Base-by-base conservation (phyloP, 2,888 invertebrate species). In the Gerris lacustris region DNA sequence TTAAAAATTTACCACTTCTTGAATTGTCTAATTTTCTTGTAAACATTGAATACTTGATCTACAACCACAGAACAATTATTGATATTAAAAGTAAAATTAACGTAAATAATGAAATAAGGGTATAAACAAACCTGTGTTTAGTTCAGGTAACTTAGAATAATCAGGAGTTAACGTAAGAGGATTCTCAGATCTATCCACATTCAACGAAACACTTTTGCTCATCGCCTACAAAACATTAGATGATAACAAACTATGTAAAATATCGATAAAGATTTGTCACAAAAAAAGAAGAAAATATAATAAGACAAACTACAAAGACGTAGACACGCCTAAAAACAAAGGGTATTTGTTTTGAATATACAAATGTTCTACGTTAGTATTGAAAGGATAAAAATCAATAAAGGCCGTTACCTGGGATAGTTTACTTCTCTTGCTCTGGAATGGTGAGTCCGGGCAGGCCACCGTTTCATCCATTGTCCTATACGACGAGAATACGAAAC, bases 61-160 rank as follows among this genome's bases (percentile, higher is more conserved):
- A 31, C 31, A 2, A 31, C 31, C 31, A 31, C 31, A 31, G 31
- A 31, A 31, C 31, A 31, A 31, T 31, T 31, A 31, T 4, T 31
- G 31, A 31, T 31, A 31, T 31, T 31, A 31, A 31, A 31, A 31
- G 31, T 31, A 31, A 31, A 4, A 31, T 31, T 31, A 31, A 31
- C 31, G 31, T 31, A 31, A 31, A 31, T 4, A 31, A 31, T 31
- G 31, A 31, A 31, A 31, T 31, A 55, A 55, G 55, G 6, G 15
- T 5, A 55, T 11, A 55, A 11, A 55, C 55, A 55, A 55, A 55
- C 55, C 55, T 55, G 55, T 11, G 55, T 55, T 55, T 9, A 55
- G 55, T 55, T 55, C 55, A 55, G 55, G 55, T 55, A 55, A 15
- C 55, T 55, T 55, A 55, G 55, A 55, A 55, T 55, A 55, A 55